phyloP scores from a whole-genome alignment of 2,113 vertebrate species.

The Mesitornis unicolor region DNA sequence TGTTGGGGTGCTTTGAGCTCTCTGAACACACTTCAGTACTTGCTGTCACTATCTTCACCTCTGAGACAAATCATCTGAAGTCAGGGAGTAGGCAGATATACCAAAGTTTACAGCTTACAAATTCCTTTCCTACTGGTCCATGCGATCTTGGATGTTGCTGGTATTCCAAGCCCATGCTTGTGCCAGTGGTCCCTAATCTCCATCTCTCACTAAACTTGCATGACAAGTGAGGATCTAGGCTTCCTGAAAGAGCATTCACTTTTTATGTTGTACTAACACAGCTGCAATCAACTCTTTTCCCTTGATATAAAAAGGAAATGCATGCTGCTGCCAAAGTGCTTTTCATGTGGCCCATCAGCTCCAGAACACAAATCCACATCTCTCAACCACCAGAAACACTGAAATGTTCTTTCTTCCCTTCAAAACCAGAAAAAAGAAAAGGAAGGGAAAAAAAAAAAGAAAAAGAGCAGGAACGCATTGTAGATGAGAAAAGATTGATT shows the following conservation, averaged over 20 bases:
- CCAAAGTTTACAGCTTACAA: neutral
- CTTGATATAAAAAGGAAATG: neutral
- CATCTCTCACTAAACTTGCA: neutral
- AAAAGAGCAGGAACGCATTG: neutral
- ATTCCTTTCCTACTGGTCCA: neutral
- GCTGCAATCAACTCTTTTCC: neutral
- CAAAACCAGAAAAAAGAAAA: neutral
- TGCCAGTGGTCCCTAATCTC: neutral
- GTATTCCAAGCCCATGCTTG: neutral
- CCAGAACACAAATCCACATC: neutral
- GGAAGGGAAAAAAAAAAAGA: neutral
- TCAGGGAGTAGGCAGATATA: neutral
- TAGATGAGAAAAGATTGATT: neutral
- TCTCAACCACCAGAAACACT: neutral
- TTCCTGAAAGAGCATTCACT: neutral
- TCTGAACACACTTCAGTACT: neutral
- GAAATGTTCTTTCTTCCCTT: neutral
- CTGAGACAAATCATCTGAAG: neutral
- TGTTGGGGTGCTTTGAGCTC: neutral
- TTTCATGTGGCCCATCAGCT: neutral
- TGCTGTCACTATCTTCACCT: neutral
- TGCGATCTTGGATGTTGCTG: accelerated
- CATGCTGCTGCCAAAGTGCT: neutral
- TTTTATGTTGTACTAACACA: neutral
- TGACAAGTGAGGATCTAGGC: neutral